Conservation (phyloP, 2,888 invertebrate genomes). For the Neocrepidodera transversa region DNA sequence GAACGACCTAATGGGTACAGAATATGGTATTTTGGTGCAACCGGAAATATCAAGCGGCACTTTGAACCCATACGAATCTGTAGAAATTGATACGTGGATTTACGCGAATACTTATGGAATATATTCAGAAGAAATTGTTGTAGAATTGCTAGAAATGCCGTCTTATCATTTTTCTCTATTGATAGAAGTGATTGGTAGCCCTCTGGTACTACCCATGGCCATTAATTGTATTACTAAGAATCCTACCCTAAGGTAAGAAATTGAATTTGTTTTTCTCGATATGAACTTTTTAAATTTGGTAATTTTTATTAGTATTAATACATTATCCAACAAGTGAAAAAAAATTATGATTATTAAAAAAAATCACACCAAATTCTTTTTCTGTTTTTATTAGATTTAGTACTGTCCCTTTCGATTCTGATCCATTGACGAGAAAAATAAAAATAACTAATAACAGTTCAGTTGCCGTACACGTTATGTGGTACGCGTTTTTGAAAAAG, state of each 20-base stretch:
- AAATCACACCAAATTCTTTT: too few relatives aligned
- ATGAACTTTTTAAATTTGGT: too few relatives aligned
- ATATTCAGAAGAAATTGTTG: conserved; percentile 58
- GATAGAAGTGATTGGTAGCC: conserved; percentile 56
- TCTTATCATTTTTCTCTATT: conserved; percentile 55
- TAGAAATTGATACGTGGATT: conserved; percentile 55
- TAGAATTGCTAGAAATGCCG: conserved; percentile 55
- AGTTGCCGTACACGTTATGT: conserved; percentile 43
- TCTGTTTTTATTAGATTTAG: conserved; percentile 41
- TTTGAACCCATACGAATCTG: conserved; percentile 47
- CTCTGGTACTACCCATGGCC: conserved; percentile 57
- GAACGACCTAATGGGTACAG: conserved; percentile 46
- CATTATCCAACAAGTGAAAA: too few relatives aligned
- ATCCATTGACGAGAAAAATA: conserved; percentile 35
- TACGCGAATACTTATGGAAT: conserved; percentile 62
- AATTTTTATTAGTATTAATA: too few relatives aligned
- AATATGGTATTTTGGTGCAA: conserved; percentile 55
- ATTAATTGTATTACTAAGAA: conserved; percentile 47
- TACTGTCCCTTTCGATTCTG: conserved; percentile 35
- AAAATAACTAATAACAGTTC: conserved; percentile 43
- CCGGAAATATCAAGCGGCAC: conserved; percentile 45
- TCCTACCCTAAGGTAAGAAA: conserved; percentile 51
- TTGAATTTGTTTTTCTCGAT: not conserved
- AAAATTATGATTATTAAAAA: too few relatives aligned
- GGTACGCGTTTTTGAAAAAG: conserved; percentile 40